phyloP scores from a whole-genome alignment of 2,797 vertebrate species.

The Garrulus glandarius region DNA sequence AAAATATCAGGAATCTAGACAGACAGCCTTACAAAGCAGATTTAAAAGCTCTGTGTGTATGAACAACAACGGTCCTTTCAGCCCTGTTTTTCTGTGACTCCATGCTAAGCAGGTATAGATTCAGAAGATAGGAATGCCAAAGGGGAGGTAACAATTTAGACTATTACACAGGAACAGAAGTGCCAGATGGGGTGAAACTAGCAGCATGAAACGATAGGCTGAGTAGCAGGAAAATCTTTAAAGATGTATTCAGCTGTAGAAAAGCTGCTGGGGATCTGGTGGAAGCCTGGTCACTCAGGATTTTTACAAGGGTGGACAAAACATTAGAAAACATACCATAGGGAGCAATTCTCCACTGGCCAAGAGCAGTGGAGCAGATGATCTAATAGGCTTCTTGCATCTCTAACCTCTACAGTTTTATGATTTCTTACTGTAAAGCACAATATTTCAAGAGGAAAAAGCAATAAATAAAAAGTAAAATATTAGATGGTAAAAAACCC shows the following conservation, averaged over 20 bases:
- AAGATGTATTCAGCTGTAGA: neutral
- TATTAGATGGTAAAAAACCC: neutral
- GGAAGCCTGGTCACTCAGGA: conserved; percentile 25
- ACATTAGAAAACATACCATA: conserved; percentile 20
- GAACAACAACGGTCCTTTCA: neutral
- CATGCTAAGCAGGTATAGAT: neutral
- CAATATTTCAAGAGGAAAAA: neutral
- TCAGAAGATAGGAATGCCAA: neutral
- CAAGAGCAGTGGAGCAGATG: neutral
- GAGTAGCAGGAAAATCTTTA: neutral
- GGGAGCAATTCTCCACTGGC: conserved; percentile 8
- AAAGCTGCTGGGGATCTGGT: neutral
- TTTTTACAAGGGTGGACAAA: conserved; percentile 43
- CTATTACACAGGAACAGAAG: neutral
- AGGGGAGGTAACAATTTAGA: neutral
- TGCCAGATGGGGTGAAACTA: conserved; percentile 16
- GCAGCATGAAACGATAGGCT: neutral
- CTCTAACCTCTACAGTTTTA: conserved; percentile 7
- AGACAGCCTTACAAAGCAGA: neutral
- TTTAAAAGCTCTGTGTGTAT: neutral
- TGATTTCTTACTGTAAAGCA: neutral
- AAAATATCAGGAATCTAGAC: neutral
- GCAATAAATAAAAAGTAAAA: neutral
- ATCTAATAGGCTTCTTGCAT: conserved; percentile 36
- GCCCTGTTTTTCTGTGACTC: neutral